Conservation (phyloP, 2,797 vertebrate genomes). For the Jordanella pulchra region DNA sequence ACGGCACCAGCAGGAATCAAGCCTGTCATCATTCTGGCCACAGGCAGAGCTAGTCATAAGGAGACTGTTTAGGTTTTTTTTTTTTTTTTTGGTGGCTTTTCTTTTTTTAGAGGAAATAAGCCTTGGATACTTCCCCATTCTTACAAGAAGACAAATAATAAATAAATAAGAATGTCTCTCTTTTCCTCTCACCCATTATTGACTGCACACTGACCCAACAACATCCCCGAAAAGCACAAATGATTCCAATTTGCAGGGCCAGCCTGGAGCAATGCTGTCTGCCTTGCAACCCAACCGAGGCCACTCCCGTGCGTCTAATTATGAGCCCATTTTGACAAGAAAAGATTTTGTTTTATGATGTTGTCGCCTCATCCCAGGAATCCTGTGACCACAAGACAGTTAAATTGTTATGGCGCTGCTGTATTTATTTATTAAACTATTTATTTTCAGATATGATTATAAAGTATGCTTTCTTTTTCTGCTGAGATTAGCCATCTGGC, state of each 20-base stretch:
- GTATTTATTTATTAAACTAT: slow-evolving; percentile 12
- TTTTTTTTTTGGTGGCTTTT: slow-evolving; percentile 16
- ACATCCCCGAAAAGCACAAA: slow-evolving; percentile 54
- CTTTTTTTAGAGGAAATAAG: slow-evolving; percentile 11
- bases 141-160: slow-evolving; percentile 31
- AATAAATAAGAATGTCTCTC: slow-evolving; percentile 34
- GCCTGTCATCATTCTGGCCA: slow-evolving; percentile 70
- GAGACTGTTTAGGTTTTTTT: slow-evolving; percentile 48
- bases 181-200: slow-evolving; percentile 30
- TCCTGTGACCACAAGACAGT: slow-evolving; percentile 56
- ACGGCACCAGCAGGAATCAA: slow-evolving; percentile 67
- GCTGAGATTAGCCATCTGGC: slow-evolving; percentile 76
- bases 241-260: slow-evolving; percentile 63
- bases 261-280: slow-evolving; percentile 59
- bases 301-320: slow-evolving; percentile 59
- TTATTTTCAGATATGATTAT: slow-evolving; percentile 60
- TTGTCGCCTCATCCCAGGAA: slow-evolving; percentile 55
- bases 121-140: slow-evolving; percentile 15
- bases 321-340: slow-evolving; percentile 59
- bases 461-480: slow-evolving; percentile 68
- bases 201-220: slow-evolving; percentile 30
- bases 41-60: slow-evolving; percentile 56
- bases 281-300: slow-evolving; percentile 55
- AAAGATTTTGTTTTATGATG: slow-evolving; percentile 53
- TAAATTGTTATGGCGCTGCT: slow-evolving; percentile 45